Percentiles rank a stretch among this genome's conserved stretches.
phyloP scores from a whole-genome alignment of 1,140 invertebrate species.

The Nilaparvata lugens region DNA sequence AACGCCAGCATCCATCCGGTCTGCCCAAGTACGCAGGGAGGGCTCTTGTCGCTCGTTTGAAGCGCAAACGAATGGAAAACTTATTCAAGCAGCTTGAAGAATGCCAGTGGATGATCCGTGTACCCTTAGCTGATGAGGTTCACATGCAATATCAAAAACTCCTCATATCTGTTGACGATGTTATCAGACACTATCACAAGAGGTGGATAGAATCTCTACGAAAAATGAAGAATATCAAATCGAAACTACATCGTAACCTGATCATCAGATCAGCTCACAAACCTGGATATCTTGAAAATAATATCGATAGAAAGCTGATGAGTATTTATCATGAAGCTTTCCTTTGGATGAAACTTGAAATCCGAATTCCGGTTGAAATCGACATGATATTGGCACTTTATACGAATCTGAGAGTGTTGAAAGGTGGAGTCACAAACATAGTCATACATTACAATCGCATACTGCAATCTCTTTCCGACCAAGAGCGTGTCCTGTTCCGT shows the following conservation, averaged over 20 bases:
- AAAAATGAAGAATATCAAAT: neutral
- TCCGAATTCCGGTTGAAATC: constrained; percentile 54
- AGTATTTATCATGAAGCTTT: constrained; percentile 55
- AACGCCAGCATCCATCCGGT: constrained; percentile 47
- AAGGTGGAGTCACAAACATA: constrained; percentile 63
- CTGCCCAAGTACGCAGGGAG: constrained; percentile 61
- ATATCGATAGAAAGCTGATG: constrained; percentile 56
- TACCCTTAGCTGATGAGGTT: constrained; percentile 58
- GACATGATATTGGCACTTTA: constrained; percentile 41
- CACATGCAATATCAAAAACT: constrained; percentile 54
- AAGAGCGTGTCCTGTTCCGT: constrained; percentile 45
- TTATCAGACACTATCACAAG: constrained; percentile 48
- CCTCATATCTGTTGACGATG: constrained; percentile 52
- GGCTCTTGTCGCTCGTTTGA: constrained; percentile 49
- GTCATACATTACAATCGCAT: constrained; percentile 76
- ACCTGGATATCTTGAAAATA: constrained; percentile 61
- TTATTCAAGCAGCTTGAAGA: constrained; percentile 46
- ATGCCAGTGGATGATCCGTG: constrained; percentile 60
- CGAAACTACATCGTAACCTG: constrained; percentile 46
- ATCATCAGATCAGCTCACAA: constrained; percentile 53
- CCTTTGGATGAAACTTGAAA: constrained; percentile 55
- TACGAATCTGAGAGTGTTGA: constrained; percentile 56
- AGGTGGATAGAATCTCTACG: constrained; percentile 43
- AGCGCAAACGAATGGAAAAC: constrained; percentile 45
- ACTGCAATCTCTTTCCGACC: constrained; percentile 37